Conservation (phyloP, 2,113 vertebrate species). For the Prionailurus viverrinus region DNA sequence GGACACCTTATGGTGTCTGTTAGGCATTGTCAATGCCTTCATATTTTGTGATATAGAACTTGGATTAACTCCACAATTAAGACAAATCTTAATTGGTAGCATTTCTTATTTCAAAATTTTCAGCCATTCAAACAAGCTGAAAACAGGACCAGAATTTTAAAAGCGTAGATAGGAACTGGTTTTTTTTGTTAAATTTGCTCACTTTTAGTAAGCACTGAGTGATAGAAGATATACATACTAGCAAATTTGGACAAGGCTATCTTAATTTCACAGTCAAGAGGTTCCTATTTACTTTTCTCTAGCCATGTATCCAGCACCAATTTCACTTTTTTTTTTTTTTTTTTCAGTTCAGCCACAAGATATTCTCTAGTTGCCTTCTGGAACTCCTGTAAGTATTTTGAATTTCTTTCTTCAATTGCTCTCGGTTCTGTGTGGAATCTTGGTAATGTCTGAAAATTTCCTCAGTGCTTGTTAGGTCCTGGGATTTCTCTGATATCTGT, state of each 20-base stretch:
- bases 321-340: neutral
- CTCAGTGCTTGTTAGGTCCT: neutral
- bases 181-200: neutral
- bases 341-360: neutral
- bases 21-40: neutral
- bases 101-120: neutral
- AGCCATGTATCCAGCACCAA: neutral
- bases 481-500: neutral
- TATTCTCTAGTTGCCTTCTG: neutral
- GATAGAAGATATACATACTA: neutral
- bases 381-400: neutral
- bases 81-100: neutral
- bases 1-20: neutral
- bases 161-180: neutral
- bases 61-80: neutral
- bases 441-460: neutral
- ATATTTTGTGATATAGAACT: neutral
- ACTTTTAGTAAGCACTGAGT: neutral
- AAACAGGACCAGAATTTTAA: neutral
- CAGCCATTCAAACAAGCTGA: neutral
- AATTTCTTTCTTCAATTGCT: neutral
- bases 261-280: conserved; percentile 53
- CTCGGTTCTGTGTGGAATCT: neutral
- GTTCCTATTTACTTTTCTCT: neutral
- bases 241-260: neutral